Conservation (phyloP, 2,888 invertebrate genomes). For the Agriopis aurantiaria region DNA sequence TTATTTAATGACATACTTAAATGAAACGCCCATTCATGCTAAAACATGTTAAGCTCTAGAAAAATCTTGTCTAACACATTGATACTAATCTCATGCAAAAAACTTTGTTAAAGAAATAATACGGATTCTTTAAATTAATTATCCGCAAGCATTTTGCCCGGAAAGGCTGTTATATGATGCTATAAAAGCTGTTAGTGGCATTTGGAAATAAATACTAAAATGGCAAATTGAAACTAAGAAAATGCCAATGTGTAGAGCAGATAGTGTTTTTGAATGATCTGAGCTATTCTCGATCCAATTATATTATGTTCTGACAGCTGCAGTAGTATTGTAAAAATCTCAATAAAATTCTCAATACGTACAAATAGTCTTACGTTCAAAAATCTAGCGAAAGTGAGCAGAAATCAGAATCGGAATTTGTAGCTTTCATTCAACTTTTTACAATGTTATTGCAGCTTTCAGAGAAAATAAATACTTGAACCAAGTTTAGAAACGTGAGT, state of each 20-base stretch:
- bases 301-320: no score
- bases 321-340: no score
- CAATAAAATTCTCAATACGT: no score
- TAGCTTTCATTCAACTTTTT: no score
- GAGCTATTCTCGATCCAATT: neutral
- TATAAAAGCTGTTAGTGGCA: slow-evolving; percentile 25
- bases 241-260: slow-evolving; percentile 7
- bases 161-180: slow-evolving; percentile 39
- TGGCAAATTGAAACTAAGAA: slow-evolving; percentile 16
- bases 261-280: no score
- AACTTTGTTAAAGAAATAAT: slow-evolving; percentile 37
- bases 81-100: slow-evolving; percentile 25
- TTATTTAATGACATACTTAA: neutral
- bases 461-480: no score
- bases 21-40: slow-evolving; percentile 6
- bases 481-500: no score
- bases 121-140: slow-evolving; percentile 45
- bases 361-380: no score
- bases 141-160: slow-evolving; percentile 26
- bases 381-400: no score
- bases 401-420: no score
- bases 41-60: slow-evolving; percentile 7
- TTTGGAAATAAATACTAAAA: slow-evolving; percentile 21
- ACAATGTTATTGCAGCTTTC: no score
- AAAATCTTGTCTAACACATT: slow-evolving; percentile 20